Base-by-base conservation (phyloP, 1,140 invertebrate genomes). In the Neelides sp. region DNA sequence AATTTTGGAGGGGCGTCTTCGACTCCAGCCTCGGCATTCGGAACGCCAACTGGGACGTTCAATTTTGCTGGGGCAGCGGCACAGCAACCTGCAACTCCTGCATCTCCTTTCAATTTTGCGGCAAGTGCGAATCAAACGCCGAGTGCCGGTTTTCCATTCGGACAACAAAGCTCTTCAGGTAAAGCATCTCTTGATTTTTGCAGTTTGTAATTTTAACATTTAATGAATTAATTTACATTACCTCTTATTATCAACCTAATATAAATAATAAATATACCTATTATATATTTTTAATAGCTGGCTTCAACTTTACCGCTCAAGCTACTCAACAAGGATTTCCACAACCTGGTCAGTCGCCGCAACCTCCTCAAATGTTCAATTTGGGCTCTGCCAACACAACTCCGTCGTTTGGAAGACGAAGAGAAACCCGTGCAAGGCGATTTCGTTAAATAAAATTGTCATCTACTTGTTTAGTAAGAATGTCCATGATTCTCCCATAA, bases 351-450 rank as follows among this genome's bases (percentile, higher is more conserved):
- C 8, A 15, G 15, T 37, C 23, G 23, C 46, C 0, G 32, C 34
- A n/a, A 20, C 46, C 32, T 27, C 22, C 35, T 3, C 41, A 20
- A 5, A 54, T 54, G 52, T 54, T 54, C 44, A 54, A 34, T n/a
- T 22, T 54, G 13, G 52, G 52, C 23, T 34, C 22, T 27, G 28
- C 45, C n/a, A 37, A 19, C 32, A 19, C 44, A 4, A 32, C 45
- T 43, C 45, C 52, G 5, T 30, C 43, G n/a, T 20, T 35, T 17
- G 19, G 52, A 23, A 32, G 52, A 42, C 12, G n/a, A n/a, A n/a
- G 52, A 13, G 45, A 48, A 22, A 27, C 28, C 1, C 24, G 40
- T 13, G 26, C 34, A n/a, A 15, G 52, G 27, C 22, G 52, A 19
- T 35, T 43, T 34, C 45, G 52, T 28, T 52, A 52, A 47, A 28